Evolutionary conservation across 2,888 invertebrate species (phyloP).

Genomic region (Allolobophora icterica): DNA sequence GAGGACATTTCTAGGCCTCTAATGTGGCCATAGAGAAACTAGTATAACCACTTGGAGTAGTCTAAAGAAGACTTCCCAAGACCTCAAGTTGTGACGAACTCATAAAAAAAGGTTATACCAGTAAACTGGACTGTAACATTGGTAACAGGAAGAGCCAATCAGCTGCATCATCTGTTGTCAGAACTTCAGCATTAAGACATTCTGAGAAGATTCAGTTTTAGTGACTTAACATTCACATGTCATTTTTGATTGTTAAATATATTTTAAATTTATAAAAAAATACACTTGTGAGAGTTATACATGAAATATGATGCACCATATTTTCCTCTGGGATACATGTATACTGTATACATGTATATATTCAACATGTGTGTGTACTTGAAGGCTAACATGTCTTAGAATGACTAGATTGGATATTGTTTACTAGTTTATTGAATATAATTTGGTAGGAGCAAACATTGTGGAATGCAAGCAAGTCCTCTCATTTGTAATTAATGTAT

Average conservation of each 20-base stretch:
- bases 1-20: slow-evolving; percentile 4
- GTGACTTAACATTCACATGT: slow-evolving; percentile 7
- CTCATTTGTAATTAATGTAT: too few relatives aligned
- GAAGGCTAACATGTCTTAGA: not conserved
- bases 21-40: not conserved
- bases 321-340: too few relatives aligned
- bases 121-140: not conserved
- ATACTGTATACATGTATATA: not conserved
- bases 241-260: slow-evolving; percentile 17
- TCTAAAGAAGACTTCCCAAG: not conserved
- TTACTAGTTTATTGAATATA: not conserved
- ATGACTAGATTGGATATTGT: not conserved
- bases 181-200: slow-evolving; percentile 2
- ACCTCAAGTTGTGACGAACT: not conserved
- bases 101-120: not conserved
- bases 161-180: not conserved
- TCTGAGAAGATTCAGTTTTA: not conserved
- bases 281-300: not conserved
- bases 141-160: not conserved
- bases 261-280: not conserved
- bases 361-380: too few relatives aligned
- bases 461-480: too few relatives aligned
- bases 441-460: not conserved
- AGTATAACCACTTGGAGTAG: not conserved
- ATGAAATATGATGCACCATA: not conserved